These are phyloP conservation scores for Sparus aurata DNA, from an alignment of 2,797 vertebrate genomes.

Conservation along the genomic window DNA sequence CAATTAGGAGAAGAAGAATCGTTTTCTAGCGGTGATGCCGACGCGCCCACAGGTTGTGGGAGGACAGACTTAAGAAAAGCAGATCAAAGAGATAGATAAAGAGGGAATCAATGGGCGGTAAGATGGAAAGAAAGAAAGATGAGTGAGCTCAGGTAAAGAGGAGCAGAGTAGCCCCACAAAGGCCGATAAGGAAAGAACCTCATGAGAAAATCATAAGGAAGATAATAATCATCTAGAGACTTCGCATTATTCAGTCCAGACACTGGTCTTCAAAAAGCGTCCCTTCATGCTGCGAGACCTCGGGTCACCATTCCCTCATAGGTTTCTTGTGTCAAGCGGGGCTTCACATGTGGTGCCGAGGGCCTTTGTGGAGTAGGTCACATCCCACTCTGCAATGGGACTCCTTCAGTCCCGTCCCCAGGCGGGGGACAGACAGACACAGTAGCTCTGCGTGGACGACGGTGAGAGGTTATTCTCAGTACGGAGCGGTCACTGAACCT, in stretches of 20 bases:
- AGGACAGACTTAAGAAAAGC: neutral
- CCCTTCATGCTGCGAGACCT: slow-evolving; percentile 28
- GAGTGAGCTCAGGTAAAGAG: neutral
- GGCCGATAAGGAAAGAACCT: neutral
- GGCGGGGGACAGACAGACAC: slow-evolving; percentile 9
- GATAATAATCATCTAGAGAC: slow-evolving; percentile 31
- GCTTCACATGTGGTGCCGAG: slow-evolving; percentile 19
- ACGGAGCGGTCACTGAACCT: neutral
- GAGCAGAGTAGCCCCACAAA: neutral
- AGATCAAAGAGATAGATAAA: slow-evolving; percentile 1
- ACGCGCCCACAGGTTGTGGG: neutral
- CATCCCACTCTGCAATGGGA: slow-evolving; percentile 1
- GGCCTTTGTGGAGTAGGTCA: slow-evolving; percentile 51
- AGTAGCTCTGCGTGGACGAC: slow-evolving; percentile 25
- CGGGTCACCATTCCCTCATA: slow-evolving; percentile 33
- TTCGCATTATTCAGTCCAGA: slow-evolving; percentile 30
- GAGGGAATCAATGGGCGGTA: neutral
- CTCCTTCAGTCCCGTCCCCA: neutral
- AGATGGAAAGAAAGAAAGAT: neutral
- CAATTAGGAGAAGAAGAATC: neutral
- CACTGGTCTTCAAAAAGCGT: slow-evolving; percentile 28
- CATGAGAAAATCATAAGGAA: slow-evolving; percentile 25
- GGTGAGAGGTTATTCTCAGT: slow-evolving; percentile 18
- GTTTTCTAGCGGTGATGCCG: neutral
- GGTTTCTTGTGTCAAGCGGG: slow-evolving; percentile 26